phyloP scores from a whole-genome alignment of 1,140 invertebrate genomes.

The Apis mellifera region Amel_HAv3.1 CM009940.2:7055501-7056000 shows the following conservation, averaged over 20 bases:
- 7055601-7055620: neutral
- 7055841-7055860: constrained; percentile 59
- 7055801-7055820: neutral
- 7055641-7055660: constrained; percentile 50
- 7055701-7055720: neutral
- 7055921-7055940: constrained; percentile 49
- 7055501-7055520: neutral
- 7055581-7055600: neutral
- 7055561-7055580: neutral
- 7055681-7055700: constrained; percentile 25
- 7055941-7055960: constrained; percentile 7
- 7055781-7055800: constrained; percentile 20
- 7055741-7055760: constrained; percentile 43
- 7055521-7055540: neutral
- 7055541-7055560: neutral
- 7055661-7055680: neutral
- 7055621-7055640: neutral
- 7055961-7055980: neutral
- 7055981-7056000: too few species aligned
- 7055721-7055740: neutral
- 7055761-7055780: constrained; percentile 12
- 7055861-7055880: constrained; percentile 45
- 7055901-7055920: constrained; percentile 32
- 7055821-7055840: constrained; percentile 45
- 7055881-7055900: constrained; percentile 43